Base-by-base conservation (phyloP, 2,113 vertebrate genomes). In the Alces alces region DNA sequence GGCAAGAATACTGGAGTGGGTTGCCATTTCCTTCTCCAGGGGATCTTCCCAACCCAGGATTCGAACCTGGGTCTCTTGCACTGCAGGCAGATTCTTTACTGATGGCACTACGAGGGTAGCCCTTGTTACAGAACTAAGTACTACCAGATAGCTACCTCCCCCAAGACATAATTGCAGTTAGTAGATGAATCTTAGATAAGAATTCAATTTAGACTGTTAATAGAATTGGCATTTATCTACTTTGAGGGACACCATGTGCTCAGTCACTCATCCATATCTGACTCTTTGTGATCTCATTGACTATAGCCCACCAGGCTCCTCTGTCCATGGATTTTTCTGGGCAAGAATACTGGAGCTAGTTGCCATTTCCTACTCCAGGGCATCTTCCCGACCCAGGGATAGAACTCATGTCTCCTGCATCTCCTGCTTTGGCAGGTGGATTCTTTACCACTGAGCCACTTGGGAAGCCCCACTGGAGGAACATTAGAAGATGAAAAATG, bases 181-280 rank as follows among this genome's bases (percentile, higher is more conserved):
- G 33, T 91, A 93, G 50, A 28, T 89, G 95, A 96, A 85, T 36
- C 30, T 92, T 96, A 36, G n/a, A 70, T 4, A 66, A 61, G 23
- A 94, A 60, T 57, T 33, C 89, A 17, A 36, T 89, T 87, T 96
- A 89, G 36, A 91, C n/a, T 88, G 91, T 66, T 95, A 83, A 91
- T 39, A 57, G 5, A 28, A 84, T 17, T 96, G 58, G 13, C 39
- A 86, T 91, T 91, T 96, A 57, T 70, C 55, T 91, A 58, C 33
- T 89, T 93, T 55, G 47, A 85, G 47, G 57, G 61, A 25, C 70
- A 76, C 43, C 70, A 76, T 11, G 7, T 76, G 70, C 36, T 76
- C 36, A 27, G 36, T 43, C 70, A 76, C 70, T 27, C 70, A 27
- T 23, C 43, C 36, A 27, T 43, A 36, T 76, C 36, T 76, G 36